These are phyloP conservation scores for Acleris cristana DNA, from an alignment of 2,888 invertebrate species.

Conservation along the genomic window DNA sequence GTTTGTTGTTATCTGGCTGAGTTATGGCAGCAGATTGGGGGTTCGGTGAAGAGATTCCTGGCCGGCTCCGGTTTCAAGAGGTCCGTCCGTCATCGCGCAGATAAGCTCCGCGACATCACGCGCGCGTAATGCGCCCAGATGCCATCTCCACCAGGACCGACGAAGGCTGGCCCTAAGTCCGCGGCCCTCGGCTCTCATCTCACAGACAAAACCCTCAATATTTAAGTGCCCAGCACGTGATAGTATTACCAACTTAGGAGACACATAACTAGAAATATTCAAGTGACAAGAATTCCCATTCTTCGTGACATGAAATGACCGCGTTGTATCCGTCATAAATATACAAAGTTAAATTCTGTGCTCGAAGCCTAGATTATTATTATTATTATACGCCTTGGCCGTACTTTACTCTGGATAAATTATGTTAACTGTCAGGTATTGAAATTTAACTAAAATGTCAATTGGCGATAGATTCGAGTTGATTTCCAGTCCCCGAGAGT, in stretches of 20 bases:
- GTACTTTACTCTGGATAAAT: slow-evolving; percentile 5
- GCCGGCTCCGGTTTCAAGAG: slow-evolving; percentile 68
- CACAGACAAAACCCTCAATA: neutral
- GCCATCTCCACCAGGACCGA: slow-evolving; percentile 15
- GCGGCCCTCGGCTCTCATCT: neutral
- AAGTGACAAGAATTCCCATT: too few species aligned
- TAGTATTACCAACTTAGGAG: too few species aligned
- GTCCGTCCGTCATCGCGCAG: slow-evolving; percentile 52
- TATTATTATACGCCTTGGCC: neutral
- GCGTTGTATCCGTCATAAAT: neutral
- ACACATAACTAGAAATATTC: too few species aligned
- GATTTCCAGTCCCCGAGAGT: slow-evolving; percentile 59
- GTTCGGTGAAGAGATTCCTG: slow-evolving; percentile 53
- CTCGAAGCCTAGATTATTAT: neutral
- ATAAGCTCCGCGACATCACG: slow-evolving; percentile 44
- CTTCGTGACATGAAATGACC: too few species aligned
- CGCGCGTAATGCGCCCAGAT: slow-evolving; percentile 40
- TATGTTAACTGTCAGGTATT: slow-evolving; percentile 32
- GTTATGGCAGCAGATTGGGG: slow-evolving; percentile 65
- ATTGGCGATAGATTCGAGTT: slow-evolving; percentile 62
- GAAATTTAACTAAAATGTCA: slow-evolving; percentile 41
- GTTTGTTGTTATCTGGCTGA: slow-evolving; percentile 74
- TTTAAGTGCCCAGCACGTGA: too few species aligned
- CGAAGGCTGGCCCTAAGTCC: neutral
- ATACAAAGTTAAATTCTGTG: neutral